These are phyloP conservation scores for Aythya baeri DNA, from an alignment of 2,113 vertebrate species.

Conservation along the genomic window DNA sequence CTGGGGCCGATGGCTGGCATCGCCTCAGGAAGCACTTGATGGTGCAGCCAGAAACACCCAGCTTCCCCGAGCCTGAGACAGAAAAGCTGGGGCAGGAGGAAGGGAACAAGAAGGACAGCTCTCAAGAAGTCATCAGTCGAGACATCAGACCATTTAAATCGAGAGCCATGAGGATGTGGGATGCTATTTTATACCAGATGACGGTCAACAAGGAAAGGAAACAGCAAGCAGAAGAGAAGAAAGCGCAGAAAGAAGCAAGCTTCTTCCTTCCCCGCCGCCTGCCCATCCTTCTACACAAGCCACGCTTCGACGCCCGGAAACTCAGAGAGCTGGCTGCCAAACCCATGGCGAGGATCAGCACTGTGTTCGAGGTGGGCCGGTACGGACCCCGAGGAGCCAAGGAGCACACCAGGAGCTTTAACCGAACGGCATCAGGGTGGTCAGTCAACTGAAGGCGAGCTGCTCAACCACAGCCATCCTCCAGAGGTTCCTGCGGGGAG, in stretches of 20 bases:
- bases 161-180: conserved; percentile 89
- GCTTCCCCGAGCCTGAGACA: conserved; percentile 32
- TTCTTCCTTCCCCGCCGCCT: conserved; percentile 69
- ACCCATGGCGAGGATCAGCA: conserved; percentile 78
- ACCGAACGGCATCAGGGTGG: conserved; percentile 89
- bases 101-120: background rate
- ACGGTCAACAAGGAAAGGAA: conserved; percentile 78
- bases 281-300: conserved; percentile 88
- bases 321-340: conserved; percentile 86
- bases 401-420: conserved; percentile 85
- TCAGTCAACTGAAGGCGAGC: conserved; percentile 32
- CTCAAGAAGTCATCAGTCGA: background rate
- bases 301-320: conserved; percentile 90
- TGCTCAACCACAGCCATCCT: background rate
- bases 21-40: conserved; percentile 90
- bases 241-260: background rate
- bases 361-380: conserved; percentile 79
- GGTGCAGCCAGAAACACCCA: conserved; percentile 78
- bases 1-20: conserved; percentile 82
- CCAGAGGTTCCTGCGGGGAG: background rate
- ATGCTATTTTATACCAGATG: conserved; percentile 90
- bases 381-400: conserved; percentile 80
- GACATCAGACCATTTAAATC: conserved; percentile 67
- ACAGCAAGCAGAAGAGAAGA: conserved; percentile 43
- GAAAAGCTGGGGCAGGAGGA: conserved; percentile 14